phyloP scores from a whole-genome alignment of 2,113 vertebrate genomes.

The Echinops telfairi region DNA sequence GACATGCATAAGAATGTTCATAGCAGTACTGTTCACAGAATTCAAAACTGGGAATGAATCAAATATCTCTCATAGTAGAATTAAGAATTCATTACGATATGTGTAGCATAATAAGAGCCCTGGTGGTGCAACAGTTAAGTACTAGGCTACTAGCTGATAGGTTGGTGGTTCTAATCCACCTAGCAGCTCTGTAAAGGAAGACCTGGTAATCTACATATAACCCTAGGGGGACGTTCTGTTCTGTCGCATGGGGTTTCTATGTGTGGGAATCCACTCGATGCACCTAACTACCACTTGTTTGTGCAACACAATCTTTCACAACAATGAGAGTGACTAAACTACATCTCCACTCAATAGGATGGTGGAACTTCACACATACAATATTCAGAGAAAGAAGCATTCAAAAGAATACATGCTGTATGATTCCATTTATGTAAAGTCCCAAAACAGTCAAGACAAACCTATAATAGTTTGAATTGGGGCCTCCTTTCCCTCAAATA shows the following conservation, averaged over 20 bases:
- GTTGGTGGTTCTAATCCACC: background rate
- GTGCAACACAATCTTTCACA: background rate
- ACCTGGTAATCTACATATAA: background rate
- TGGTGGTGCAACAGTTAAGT: background rate
- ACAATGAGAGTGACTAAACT: background rate
- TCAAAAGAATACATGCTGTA: background rate
- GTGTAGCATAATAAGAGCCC: background rate
- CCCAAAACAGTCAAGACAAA: background rate
- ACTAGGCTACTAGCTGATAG: background rate
- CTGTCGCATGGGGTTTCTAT: background rate
- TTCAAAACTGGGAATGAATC: background rate
- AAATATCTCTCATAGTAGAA: background rate
- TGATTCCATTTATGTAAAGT: background rate
- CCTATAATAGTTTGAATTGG: background rate
- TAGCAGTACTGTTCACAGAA: background rate
- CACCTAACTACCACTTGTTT: background rate
- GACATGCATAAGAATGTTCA: background rate
- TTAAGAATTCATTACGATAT: background rate
- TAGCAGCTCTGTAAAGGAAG: background rate
- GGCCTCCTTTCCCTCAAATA: background rate
- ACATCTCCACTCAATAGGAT: background rate
- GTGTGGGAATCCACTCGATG: background rate
- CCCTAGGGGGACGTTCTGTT: background rate
- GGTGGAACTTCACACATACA: background rate
- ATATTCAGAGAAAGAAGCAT: background rate